Base-by-base conservation (phyloP, 2,113 vertebrate genomes). In the Percopsis transmontana region DNA sequence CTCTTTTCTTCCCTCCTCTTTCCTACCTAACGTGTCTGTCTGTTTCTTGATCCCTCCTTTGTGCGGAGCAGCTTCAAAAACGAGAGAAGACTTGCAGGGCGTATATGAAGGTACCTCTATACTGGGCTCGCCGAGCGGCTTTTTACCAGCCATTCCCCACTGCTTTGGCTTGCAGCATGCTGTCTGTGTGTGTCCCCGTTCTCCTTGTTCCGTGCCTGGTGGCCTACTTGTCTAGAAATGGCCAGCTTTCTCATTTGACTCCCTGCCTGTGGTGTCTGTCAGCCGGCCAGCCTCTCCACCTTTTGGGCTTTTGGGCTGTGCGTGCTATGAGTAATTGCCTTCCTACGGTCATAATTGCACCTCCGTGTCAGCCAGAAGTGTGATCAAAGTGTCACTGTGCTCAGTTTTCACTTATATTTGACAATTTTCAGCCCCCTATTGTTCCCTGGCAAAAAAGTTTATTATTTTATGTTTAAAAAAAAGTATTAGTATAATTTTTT, bases 21-120 rank as follows among this genome's bases (percentile, higher is more conserved):
- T 84, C 70, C 81, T 56, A 19, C 16, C n/a, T 51, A 51, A 51
- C 19, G 90, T 87, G 92, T 82, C 50, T 80, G 51, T 84, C 66
- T 86, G 65, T 76, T 84, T 72, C 72, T 75, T 76, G 62, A 75
- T 80, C 72, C 39, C 76, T 78, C 71, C 66, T 70, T 85, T 76
- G 69, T 80, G 58, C 68, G 83, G 90, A 94, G 95, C 97, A 99
- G 97, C 97, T 98, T 91, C 97, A 98, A 95, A 98, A 98, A 92
- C 93, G 97, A 92, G 97, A 98, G 94, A 97, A 96, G 96, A 99
- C 97, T 89, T 99, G 97, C 95, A 97, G 97, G 94, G 96, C 96
- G 79, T 98, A 98, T 91, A 96, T 98, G 95, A 99, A 99, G 97
- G 97, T 98, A 98, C 94, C 80, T 60, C 77, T 52, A 69, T 70